Evolutionary conservation across 2,797 vertebrate species (phyloP).

Genomic region (Alectoris magna): DNA sequence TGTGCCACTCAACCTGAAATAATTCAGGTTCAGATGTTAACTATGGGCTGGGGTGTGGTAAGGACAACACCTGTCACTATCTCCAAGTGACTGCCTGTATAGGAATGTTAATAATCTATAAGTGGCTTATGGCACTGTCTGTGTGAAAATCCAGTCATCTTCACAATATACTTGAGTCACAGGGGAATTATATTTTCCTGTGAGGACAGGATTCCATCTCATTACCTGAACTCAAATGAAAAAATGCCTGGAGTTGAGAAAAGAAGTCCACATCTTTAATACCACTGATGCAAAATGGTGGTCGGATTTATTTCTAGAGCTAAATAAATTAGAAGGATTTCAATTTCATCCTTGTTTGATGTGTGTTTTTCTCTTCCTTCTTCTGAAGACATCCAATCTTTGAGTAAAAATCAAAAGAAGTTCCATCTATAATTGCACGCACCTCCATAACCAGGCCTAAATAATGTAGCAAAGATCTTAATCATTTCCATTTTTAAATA

Average conservation of each 20-base stretch:
- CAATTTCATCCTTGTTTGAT: constrained; percentile 28
- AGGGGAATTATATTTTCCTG: constrained; percentile 17
- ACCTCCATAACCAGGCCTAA: constrained; percentile 21
- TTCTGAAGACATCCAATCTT: not conserved
- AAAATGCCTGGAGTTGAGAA: not conserved
- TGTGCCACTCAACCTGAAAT: constrained; percentile 8
- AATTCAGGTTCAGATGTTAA: constrained; percentile 35
- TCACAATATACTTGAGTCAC: constrained; percentile 30
- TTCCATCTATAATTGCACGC: not conserved
- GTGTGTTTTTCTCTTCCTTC: not conserved
- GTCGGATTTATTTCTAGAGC: not conserved
- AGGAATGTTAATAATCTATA: not conserved
- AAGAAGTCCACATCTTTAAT: not conserved
- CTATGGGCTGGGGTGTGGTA: constrained; percentile 37
- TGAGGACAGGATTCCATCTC: not conserved
- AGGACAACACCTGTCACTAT: constrained; percentile 41
- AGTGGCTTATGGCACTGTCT: not conserved
- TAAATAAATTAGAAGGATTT: constrained; percentile 31
- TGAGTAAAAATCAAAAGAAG: constrained; percentile 8
- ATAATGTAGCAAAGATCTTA: constrained; percentile 35
- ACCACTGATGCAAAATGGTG: not conserved
- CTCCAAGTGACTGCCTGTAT: not conserved
- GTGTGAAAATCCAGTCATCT: not conserved
- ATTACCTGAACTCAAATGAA: not conserved
- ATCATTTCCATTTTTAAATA: constrained; percentile 37